phyloP scores from a whole-genome alignment of 2,113 vertebrate species.

The Sphyrna mokarran region DNA sequence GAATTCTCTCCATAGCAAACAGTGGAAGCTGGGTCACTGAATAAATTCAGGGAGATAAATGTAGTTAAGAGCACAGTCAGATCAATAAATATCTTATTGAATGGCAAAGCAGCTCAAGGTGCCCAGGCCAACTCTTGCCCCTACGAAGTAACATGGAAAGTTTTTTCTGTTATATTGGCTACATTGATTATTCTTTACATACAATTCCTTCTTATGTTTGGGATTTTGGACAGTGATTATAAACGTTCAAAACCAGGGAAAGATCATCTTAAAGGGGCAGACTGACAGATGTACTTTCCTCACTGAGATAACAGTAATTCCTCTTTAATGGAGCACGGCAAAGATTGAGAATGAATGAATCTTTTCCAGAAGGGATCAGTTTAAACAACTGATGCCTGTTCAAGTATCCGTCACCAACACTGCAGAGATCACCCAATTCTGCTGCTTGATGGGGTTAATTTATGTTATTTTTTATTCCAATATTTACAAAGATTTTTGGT shows the following conservation, averaged over 20 bases:
- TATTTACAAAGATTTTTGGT: background rate
- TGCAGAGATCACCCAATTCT: background rate
- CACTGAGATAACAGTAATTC: background rate
- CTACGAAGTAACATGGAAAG: background rate
- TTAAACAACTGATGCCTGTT: background rate
- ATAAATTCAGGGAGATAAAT: too few relatives aligned
- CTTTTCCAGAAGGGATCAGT: background rate
- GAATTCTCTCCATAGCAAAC: too few relatives aligned
- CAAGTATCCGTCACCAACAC: background rate
- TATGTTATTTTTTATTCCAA: background rate
- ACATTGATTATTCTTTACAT: background rate
- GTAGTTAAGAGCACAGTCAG: too few relatives aligned
- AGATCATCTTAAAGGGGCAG: background rate
- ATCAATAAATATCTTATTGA: background rate
- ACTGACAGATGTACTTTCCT: background rate
- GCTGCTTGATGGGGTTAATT: background rate
- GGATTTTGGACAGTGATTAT: background rate
- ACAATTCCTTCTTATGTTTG: background rate
- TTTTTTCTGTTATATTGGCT: background rate
- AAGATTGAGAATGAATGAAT: background rate
- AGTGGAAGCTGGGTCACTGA: too few relatives aligned
- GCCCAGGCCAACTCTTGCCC: background rate
- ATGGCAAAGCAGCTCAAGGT: background rate
- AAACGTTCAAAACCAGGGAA: background rate
- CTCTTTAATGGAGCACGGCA: background rate